Evolutionary conservation across 2,888 invertebrate species (phyloP).

Genomic region (Acrobeloides nanus): DNA sequence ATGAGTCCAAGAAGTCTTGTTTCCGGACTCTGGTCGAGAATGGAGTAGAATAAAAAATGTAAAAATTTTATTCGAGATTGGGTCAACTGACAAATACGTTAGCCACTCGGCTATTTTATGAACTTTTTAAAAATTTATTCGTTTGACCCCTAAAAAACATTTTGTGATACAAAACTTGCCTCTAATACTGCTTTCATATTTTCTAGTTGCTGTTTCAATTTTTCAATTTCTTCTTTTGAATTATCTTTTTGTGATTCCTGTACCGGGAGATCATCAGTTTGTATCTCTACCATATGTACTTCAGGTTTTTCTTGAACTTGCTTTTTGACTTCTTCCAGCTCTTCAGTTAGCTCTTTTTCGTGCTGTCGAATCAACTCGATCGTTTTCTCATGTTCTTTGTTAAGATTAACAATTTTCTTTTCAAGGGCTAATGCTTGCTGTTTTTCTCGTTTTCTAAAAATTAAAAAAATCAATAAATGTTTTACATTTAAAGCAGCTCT

Average conservation of each 20-base stretch:
- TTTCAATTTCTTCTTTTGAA: slow-evolving; percentile 9
- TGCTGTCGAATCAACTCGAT: slow-evolving; percentile 17
- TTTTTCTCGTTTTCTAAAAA: slow-evolving; percentile 14
- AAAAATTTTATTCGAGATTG: too few species aligned
- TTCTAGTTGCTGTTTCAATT: slow-evolving; percentile 22
- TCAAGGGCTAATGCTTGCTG: slow-evolving; percentile 18
- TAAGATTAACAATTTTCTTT: slow-evolving; percentile 19
- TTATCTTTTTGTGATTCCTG: slow-evolving; percentile 11
- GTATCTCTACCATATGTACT: slow-evolving; percentile 13
- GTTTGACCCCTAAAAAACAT: too few species aligned
- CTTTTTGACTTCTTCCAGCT: slow-evolving; percentile 18
- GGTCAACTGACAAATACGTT: too few species aligned
- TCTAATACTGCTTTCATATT: slow-evolving; percentile 28
- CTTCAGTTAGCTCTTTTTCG: slow-evolving; percentile 21
- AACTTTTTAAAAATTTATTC: too few species aligned
- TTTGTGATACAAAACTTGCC: slow-evolving; percentile 7
- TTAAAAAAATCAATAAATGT: too few species aligned
- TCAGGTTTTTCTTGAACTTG: slow-evolving; percentile 10
- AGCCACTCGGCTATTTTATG: too few species aligned
- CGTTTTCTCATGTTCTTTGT: slow-evolving; percentile 31
- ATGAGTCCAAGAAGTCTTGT: too few species aligned
- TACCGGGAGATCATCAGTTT: slow-evolving; percentile 12
- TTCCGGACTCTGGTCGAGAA: too few species aligned
- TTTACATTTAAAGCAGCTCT: too few species aligned
- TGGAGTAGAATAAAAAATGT: too few species aligned